Conservation (phyloP, 2,113 vertebrate species). For the Takifugu flavidus region DNA sequence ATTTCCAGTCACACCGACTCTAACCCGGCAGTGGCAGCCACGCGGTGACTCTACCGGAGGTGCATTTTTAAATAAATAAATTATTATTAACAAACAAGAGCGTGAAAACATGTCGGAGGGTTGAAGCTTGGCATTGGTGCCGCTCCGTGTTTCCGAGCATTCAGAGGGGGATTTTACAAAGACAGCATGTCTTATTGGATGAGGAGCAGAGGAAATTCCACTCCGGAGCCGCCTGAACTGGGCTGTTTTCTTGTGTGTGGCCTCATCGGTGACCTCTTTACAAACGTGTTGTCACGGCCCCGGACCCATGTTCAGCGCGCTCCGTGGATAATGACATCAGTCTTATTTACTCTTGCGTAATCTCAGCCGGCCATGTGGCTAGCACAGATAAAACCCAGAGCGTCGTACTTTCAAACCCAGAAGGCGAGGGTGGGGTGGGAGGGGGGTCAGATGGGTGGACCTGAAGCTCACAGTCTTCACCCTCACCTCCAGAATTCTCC, state of each 20-base stretch:
- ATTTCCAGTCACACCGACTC: slow-evolving; percentile 26
- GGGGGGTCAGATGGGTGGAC: slow-evolving; percentile 31
- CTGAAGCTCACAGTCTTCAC: slow-evolving; percentile 18
- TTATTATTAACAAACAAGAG: slow-evolving; percentile 44
- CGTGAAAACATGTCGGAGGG: slow-evolving; percentile 53
- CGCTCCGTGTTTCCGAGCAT: slow-evolving; percentile 27
- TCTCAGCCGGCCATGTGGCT: slow-evolving; percentile 51
- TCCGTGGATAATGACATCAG: slow-evolving; percentile 54
- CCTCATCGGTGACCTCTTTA: slow-evolving; percentile 26
- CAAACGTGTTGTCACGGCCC: slow-evolving; percentile 17
- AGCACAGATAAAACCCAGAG: slow-evolving; percentile 54
- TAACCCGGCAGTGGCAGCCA: slow-evolving; percentile 40
- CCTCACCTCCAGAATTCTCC: slow-evolving; percentile 20
- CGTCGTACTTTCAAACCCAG: slow-evolving; percentile 25
- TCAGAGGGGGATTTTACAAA: slow-evolving; percentile 27
- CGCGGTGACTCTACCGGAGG: slow-evolving; percentile 42
- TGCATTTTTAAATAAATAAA: slow-evolving; percentile 27
- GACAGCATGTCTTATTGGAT: slow-evolving; percentile 47
- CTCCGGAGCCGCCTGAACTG: slow-evolving; percentile 32
- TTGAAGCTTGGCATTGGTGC: slow-evolving; percentile 53
- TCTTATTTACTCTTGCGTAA: slow-evolving; percentile 39
- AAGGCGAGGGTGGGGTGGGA: too few relatives aligned
- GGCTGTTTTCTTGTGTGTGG: slow-evolving; percentile 28
- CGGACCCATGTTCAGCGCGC: slow-evolving; percentile 23
- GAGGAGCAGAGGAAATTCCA: slow-evolving; percentile 19